Conservation (phyloP, 2,888 invertebrate genomes). For the Epinotia brunnichana region DNA sequence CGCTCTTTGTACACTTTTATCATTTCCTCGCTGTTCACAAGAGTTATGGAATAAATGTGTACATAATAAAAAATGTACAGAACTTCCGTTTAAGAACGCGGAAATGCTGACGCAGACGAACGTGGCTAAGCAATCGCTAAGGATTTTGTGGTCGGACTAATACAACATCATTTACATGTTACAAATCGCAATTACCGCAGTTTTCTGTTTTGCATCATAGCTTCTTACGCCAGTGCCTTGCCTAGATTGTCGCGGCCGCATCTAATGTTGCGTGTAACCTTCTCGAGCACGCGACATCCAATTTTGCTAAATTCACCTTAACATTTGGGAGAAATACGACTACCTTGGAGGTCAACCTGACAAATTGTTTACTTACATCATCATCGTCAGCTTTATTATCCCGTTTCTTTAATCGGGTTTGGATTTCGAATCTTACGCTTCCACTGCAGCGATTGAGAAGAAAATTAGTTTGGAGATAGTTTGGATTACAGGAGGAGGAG, state of each 20-base stretch:
- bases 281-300: conserved; percentile 29
- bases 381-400: not conserved
- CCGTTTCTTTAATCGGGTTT: not conserved
- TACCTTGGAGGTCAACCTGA: conserved; percentile 4
- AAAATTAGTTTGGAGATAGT: not conserved
- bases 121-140: not conserved
- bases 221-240: conserved; percentile 32
- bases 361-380: not conserved
- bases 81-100: conserved; percentile 5
- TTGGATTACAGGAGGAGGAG: not conserved
- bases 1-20: not conserved
- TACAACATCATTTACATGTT: conserved; percentile 36
- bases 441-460: not conserved
- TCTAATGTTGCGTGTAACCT: conserved; percentile 44
- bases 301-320: conserved; percentile 27
- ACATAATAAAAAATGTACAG: not conserved
- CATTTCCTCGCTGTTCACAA: not conserved
- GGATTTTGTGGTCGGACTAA: conserved; percentile 28
- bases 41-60: not conserved
- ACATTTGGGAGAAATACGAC: conserved; percentile 21
- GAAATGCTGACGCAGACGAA: conserved; percentile 18
- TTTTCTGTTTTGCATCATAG: conserved; percentile 35
- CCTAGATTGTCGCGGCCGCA: conserved; percentile 28
- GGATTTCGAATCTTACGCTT: not conserved
- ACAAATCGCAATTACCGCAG: conserved; percentile 32